Evolutionary conservation across 1,140 invertebrate genomes (phyloP).

Genomic region (Matsumurasca onukii): DNA sequence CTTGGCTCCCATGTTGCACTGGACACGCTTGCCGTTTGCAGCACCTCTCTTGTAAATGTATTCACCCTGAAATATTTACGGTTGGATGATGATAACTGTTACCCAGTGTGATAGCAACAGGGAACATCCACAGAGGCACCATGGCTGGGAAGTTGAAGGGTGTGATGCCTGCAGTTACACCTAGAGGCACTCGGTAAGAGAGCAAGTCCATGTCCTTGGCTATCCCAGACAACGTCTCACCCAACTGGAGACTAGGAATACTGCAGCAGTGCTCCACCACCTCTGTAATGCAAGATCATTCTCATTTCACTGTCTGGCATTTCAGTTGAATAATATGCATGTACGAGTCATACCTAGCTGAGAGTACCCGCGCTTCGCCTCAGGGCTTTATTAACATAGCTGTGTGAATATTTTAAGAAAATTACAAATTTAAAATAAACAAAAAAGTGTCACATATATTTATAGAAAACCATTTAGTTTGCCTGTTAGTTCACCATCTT

Average conservation of each 20-base stretch:
- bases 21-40: slow-evolving; percentile 91
- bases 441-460: background rate
- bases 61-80: slow-evolving; percentile 65
- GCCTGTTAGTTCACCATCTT: too few relatives aligned
- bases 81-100: slow-evolving; percentile 71
- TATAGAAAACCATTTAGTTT: too few relatives aligned
- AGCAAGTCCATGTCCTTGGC: slow-evolving; percentile 92
- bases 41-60: slow-evolving; percentile 94
- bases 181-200: slow-evolving; percentile 87
- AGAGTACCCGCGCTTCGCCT: too few relatives aligned
- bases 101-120: slow-evolving; percentile 89
- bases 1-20: slow-evolving; percentile 99
- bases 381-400: too few relatives aligned
- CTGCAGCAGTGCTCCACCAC: slow-evolving; percentile 96
- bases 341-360: background rate
- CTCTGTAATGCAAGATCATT: slow-evolving; percentile 59
- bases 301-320: slow-evolving; percentile 13
- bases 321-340: too few relatives aligned
- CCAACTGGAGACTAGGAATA: slow-evolving; percentile 87
- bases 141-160: slow-evolving; percentile 98
- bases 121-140: slow-evolving; percentile 99
- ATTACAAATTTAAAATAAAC: too few relatives aligned
- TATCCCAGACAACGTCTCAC: slow-evolving; percentile 89
- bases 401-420: too few relatives aligned
- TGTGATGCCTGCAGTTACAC: slow-evolving; percentile 87